Evolutionary conservation across 2,113 vertebrate genomes (phyloP), one percentile per base, ranked within the genome.

Genomic region (Microtus richardsoni): DNA sequence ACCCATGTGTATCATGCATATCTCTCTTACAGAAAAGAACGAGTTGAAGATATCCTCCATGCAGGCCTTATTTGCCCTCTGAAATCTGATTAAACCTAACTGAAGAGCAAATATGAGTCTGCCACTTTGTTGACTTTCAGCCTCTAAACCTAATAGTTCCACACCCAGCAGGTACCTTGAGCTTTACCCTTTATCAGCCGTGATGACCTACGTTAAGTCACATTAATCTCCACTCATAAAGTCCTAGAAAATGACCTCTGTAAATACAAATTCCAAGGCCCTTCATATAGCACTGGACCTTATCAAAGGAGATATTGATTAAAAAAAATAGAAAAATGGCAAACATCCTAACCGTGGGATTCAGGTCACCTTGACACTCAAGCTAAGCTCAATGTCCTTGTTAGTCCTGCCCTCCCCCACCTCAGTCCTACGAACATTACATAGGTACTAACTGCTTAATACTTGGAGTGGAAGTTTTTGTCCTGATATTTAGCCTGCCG

Each of bases 51-150:
- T 68, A 66, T 84, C 12, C 10, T 84, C 24, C 41, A 52, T 60
- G 39, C 28, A 85, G 26, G 30, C 36, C 49, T 93, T 58, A 83
- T 71, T 77, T 82, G 44, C 44, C 58, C 85, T 66, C 88, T 88
- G n/a, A 86, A 82, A 64, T 78, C 74, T 41, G n/a, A 95, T 41
- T 92, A 93, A 93, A 68, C 5, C 39, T 66, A 30, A 79, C 70
- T 58, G 62, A 91, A 88, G 70, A 39, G 33, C 33, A 85, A 93
- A 41, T 30, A 62, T 30, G 3, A 88, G 36, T 52, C 17, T 75
- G 30, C 75, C 8, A n/a, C 64, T 68, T 47, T 82, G 13, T 52
- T 84, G 80, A 90, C 70, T 84, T 84, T 88, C 24, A 91, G 33
- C 41, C 39, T 92, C 64, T 33, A 90, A 73, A 82, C 49, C 68